Conservation (phyloP, 2,888 invertebrate genomes). For the Portevinia maculata region DNA sequence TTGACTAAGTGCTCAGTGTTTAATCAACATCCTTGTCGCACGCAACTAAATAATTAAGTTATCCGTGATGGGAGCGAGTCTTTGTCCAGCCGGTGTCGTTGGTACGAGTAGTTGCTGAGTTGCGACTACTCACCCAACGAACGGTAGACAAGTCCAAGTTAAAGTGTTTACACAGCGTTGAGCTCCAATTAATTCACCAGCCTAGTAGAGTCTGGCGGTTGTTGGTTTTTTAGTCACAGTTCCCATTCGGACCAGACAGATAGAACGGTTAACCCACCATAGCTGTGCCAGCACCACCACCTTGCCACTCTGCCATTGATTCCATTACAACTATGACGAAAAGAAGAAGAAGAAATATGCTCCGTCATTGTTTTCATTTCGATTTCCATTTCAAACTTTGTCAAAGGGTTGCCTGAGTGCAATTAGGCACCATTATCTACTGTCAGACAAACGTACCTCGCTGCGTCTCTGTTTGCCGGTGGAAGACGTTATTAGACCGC, state of each 20-base stretch:
- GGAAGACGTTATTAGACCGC: slow-evolving; percentile 49
- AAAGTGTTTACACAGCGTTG: slow-evolving; percentile 20
- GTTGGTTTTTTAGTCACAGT: slow-evolving; percentile 39
- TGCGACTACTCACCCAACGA: slow-evolving; percentile 30
- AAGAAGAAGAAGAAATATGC: slow-evolving; percentile 13
- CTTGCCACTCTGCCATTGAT: neutral
- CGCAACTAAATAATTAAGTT: slow-evolving; percentile 77
- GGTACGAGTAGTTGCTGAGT: slow-evolving; percentile 1
- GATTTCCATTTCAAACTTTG: slow-evolving; percentile 58
- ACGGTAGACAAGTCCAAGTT: slow-evolving; percentile 28
- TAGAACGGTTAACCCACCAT: neutral
- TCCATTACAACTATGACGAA: neutral
- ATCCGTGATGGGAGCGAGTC: slow-evolving; percentile 70
- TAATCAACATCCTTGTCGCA: slow-evolving; percentile 77
- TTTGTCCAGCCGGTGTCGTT: slow-evolving; percentile 42
- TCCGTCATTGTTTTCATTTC: slow-evolving; percentile 61
- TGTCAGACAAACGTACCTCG: slow-evolving; percentile 31
- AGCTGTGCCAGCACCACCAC: neutral
- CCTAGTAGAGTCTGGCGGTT: slow-evolving; percentile 29
- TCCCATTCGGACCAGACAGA: slow-evolving; percentile 14
- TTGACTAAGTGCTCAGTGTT: slow-evolving; percentile 77
- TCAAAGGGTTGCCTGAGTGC: slow-evolving; percentile 59
- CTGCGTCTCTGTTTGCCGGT: neutral
- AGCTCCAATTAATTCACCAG: slow-evolving; percentile 49
- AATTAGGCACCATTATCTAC: slow-evolving; percentile 69